Conservation (phyloP, 2,797 vertebrate species). For the Pseudopleuronectes americanus region DNA sequence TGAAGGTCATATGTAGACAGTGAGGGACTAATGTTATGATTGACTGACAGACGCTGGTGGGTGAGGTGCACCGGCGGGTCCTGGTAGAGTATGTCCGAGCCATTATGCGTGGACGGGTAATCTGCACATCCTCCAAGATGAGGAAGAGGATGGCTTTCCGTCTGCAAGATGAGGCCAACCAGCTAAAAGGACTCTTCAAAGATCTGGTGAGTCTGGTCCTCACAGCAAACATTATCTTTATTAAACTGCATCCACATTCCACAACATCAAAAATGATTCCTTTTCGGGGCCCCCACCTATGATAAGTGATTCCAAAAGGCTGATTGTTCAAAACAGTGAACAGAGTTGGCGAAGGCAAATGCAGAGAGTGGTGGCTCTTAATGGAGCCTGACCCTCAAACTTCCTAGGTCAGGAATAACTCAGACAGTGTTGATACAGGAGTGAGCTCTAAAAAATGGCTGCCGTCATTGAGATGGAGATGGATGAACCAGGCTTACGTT, state of each 20-base stretch:
- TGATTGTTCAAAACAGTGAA: constrained; percentile 55
- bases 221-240: not conserved
- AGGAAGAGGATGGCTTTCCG: constrained; percentile 89
- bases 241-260: no score
- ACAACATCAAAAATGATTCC: no score
- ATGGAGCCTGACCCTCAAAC: constrained; percentile 63
- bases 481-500: constrained; percentile 75
- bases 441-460: constrained; percentile 70
- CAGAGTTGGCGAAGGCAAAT: constrained; percentile 20
- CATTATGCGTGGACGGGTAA: constrained; percentile 88
- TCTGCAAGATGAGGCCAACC: constrained; percentile 89
- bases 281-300: constrained; percentile 7
- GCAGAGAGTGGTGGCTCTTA: constrained; percentile 45
- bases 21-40: constrained; percentile 9
- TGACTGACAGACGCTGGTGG: constrained; percentile 85
- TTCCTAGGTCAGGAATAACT: constrained; percentile 73
- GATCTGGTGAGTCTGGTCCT: constrained; percentile 87
- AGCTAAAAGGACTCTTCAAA: constrained; percentile 91
- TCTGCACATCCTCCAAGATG: constrained; percentile 90
- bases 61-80: constrained; percentile 90
- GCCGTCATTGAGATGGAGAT: constrained; percentile 78
- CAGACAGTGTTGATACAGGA: constrained; percentile 76
- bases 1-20: not conserved
- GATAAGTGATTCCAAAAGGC: constrained; percentile 41
- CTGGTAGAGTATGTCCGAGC: constrained; percentile 90